These are phyloP conservation scores for Ormyrus nitidulus DNA, from an alignment of 2,888 invertebrate genomes.

Conservation along the genomic window DNA sequence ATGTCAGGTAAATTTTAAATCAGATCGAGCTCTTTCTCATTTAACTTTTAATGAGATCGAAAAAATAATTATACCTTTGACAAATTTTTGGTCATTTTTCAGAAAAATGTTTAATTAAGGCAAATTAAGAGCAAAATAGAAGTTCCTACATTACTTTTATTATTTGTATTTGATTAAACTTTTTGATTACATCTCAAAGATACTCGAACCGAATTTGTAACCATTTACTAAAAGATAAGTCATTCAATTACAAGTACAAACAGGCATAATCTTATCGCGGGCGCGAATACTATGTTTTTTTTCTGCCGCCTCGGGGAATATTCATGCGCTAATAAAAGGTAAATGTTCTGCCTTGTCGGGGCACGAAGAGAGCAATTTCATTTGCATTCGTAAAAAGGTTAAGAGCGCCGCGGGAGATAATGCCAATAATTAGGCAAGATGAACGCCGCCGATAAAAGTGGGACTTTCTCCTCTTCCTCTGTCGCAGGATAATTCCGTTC, in stretches of 20 bases:
- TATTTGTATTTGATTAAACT: too few species aligned
- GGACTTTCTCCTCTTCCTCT: neutral
- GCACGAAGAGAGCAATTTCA: slow-evolving; percentile 27
- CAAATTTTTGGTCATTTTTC: too few species aligned
- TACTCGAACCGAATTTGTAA: too few species aligned
- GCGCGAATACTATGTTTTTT: slow-evolving; percentile 10
- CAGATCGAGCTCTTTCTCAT: too few species aligned
- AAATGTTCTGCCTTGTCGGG: slow-evolving; percentile 9
- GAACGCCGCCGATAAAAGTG: slow-evolving; percentile 20
- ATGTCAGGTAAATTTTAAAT: slow-evolving; percentile 79
- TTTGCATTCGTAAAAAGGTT: slow-evolving; percentile 47
- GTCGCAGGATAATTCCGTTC: slow-evolving; percentile 88
- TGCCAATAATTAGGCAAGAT: slow-evolving; percentile 43
- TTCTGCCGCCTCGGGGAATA: slow-evolving; percentile 18
- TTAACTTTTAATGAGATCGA: too few species aligned
- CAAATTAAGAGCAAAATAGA: too few species aligned
- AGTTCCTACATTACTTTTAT: too few species aligned
- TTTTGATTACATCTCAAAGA: too few species aligned
- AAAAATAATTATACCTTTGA: too few species aligned
- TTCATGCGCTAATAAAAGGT: slow-evolving; percentile 50
- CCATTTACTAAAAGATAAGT: neutral
- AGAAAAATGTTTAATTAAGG: too few species aligned
- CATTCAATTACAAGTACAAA: slow-evolving; percentile 39
- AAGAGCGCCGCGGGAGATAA: slow-evolving; percentile 27
- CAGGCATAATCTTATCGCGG: slow-evolving; percentile 25